Conservation (phyloP, 1,140 invertebrate genomes). For the Wiebesia pumilae region DNA sequence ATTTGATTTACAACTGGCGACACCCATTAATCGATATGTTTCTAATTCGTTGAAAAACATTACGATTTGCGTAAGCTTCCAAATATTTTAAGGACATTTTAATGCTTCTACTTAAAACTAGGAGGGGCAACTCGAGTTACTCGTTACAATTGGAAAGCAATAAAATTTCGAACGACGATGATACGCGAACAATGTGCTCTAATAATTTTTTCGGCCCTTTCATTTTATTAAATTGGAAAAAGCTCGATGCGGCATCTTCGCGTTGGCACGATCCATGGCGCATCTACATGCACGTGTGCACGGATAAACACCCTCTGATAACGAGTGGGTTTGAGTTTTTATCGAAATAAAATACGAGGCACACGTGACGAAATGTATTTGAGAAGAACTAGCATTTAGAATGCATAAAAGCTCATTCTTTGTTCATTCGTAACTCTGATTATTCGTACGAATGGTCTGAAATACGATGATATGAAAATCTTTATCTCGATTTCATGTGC, state of each 20-base stretch:
- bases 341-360: neutral
- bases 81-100: neutral
- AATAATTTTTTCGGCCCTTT: neutral
- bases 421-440: neutral
- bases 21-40: constrained; percentile 1
- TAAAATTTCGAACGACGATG: neutral
- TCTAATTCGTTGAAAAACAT: constrained; percentile 10
- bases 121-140: neutral
- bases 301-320: neutral
- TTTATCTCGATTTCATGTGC: too few relatives aligned
- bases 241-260: too few relatives aligned
- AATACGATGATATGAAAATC: too few relatives aligned
- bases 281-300: too few relatives aligned
- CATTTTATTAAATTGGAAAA: too few relatives aligned
- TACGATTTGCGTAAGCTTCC: neutral
- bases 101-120: neutral
- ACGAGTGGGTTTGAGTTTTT: neutral
- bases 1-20: constrained; percentile 18
- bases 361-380: neutral
- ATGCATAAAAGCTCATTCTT: neutral
- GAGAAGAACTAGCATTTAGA: neutral
- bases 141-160: neutral
- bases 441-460: neutral
- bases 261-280: too few relatives aligned
- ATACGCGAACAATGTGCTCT: neutral